Percentiles rank a stretch among this genome's conserved stretches.
Conservation (phyloP, 2,113 vertebrate species). For the Anolis carolinensis region DNA sequence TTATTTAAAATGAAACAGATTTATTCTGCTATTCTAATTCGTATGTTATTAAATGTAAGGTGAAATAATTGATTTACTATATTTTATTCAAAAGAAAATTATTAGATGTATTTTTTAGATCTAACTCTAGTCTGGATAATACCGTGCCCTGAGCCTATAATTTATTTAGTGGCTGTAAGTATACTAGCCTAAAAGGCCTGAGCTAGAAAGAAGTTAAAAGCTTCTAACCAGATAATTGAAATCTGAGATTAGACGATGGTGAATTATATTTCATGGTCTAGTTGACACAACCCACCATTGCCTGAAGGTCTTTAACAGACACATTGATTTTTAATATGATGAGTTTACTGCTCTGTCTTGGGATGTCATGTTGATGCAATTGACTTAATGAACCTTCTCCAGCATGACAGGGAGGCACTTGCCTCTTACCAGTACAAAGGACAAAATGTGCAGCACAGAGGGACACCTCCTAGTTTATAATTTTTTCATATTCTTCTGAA, state of each 20-base stretch:
- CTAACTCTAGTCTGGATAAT: neutral
- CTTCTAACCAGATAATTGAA: neutral
- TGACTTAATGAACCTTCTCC: neutral
- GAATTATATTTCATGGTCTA: neutral
- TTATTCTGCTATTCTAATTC: too few relatives aligned
- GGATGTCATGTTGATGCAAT: neutral
- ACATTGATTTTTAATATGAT: slow-evolving; percentile 24
- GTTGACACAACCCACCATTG: slow-evolving; percentile 10
- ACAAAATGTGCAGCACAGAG: accelerated
- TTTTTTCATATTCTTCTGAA: neutral
- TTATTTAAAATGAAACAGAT: too few relatives aligned
- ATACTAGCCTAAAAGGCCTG: neutral
- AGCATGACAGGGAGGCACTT: neutral
- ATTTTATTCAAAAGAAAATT: neutral
- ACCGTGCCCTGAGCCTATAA: neutral
- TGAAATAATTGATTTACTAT: neutral
- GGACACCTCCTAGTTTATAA: neutral
- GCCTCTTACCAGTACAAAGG: neutral
- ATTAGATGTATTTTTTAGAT: neutral
- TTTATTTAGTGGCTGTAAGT: slow-evolving; percentile 4
- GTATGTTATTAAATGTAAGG: too few relatives aligned
- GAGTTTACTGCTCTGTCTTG: neutral
- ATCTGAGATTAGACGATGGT: neutral
- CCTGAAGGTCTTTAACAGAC: slow-evolving; percentile 2
- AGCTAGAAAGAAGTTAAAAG: slow-evolving; percentile 8